Percentiles rank a stretch among this genome's conserved stretches.
These are phyloP conservation scores for Disparrhopalites patrizii DNA, from an alignment of 2,888 invertebrate species.

Conservation along the genomic window DNA sequence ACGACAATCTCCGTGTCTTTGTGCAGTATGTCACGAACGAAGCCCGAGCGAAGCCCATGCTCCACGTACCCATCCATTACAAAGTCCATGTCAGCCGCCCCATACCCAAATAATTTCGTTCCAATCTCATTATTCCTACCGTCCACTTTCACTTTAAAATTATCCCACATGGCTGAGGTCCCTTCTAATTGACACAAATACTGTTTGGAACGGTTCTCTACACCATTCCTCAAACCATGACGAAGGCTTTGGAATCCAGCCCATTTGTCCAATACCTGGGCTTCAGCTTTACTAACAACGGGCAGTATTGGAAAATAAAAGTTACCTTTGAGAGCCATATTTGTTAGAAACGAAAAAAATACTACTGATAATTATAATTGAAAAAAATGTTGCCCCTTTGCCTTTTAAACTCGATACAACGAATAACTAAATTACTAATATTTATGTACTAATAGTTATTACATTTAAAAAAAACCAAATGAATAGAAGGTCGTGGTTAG, in stretches of 20 bases:
- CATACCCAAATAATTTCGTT: slow-evolving; percentile 18
- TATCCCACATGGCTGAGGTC: slow-evolving; percentile 15
- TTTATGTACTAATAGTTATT: not conserved
- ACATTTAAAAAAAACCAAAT: not conserved
- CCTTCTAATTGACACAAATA: slow-evolving; percentile 2
- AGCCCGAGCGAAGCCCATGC: slow-evolving; percentile 22
- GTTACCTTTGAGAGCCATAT: slow-evolving; percentile 9
- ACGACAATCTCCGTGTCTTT: slow-evolving; percentile 17
- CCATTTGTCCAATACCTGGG: slow-evolving; percentile 59
- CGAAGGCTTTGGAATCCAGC: slow-evolving; percentile 21
- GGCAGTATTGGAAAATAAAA: slow-evolving; percentile 74
- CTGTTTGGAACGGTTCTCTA: not conserved
- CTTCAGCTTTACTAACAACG: slow-evolving; percentile 77
- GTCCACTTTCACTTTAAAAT: slow-evolving; percentile 17
- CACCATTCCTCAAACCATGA: not conserved
- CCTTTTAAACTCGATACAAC: not conserved
- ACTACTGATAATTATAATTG: not conserved
- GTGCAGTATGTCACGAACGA: slow-evolving; percentile 22
- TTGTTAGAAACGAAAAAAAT: no score
- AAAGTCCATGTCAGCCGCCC: slow-evolving; percentile 9
- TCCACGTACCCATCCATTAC: slow-evolving; percentile 25
- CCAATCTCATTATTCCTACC: slow-evolving; percentile 17
- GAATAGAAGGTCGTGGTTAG: no score
- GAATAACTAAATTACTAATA: not conserved
- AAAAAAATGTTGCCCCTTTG: no score